A percentile compares a stretch with the other conserved stretches of the same genome.
Evolutionary conservation across 1,140 invertebrate genomes (phyloP).

Genomic region (Gryllus bimaculatus): DNA sequence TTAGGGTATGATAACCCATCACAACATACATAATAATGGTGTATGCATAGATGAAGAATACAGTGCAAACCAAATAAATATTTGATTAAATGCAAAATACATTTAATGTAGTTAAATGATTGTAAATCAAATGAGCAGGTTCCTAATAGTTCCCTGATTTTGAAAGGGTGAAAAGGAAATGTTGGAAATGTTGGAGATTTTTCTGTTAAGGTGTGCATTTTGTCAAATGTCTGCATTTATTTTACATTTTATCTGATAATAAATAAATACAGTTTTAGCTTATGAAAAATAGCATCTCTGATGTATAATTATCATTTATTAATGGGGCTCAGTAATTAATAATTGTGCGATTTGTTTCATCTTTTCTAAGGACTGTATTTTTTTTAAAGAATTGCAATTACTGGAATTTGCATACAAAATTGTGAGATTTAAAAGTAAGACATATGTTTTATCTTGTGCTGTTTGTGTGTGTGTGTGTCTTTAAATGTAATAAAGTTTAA

Average conservation of each 20-base stretch:
- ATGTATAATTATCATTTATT: neutral
- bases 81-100: conserved; percentile 13
- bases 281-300: conserved; percentile 7
- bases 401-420: conserved; percentile 13
- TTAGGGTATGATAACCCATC: conserved; percentile 8
- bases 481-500: conserved; percentile 18
- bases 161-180: conserved; percentile 12
- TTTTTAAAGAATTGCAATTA: conserved; percentile 9
- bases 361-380: conserved; percentile 16
- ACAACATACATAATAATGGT: neutral
- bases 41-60: conserved; percentile 7
- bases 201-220: conserved; percentile 13
- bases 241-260: conserved; percentile 10
- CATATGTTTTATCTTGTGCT: conserved; percentile 18
- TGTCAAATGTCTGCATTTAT: conserved; percentile 15
- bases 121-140: conserved; percentile 9
- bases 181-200: conserved; percentile 7
- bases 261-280: conserved; percentile 11
- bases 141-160: conserved; percentile 15
- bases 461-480: conserved; percentile 16
- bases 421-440: conserved; percentile 10
- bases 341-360: conserved; percentile 13
- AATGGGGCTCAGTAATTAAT: neutral
- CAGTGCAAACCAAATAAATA: conserved; percentile 10
- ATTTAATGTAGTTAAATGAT: conserved; percentile 9